These are phyloP conservation scores for Mesoclemmys tuberculata DNA, from an alignment of 2,113 vertebrate genomes.

Conservation along the genomic window DNA sequence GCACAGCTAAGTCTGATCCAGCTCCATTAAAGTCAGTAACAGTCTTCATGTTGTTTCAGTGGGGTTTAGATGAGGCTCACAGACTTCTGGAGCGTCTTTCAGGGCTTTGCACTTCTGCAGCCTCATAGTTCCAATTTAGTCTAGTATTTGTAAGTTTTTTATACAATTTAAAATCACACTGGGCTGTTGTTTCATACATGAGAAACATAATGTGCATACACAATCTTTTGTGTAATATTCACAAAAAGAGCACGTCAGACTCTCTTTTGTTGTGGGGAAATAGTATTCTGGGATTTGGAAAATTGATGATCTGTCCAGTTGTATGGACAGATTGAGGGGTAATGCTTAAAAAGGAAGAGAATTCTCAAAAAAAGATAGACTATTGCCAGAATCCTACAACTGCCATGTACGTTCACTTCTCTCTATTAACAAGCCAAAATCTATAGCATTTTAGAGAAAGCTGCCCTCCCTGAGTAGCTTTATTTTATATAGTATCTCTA, in stretches of 20 bases:
- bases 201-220: not conserved
- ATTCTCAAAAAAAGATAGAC: not conserved
- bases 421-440: not conserved
- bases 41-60: not conserved
- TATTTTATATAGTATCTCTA: not conserved
- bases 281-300: not conserved
- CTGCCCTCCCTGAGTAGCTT: not conserved
- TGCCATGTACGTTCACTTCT: not conserved
- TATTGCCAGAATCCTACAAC: not conserved
- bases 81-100: not conserved
- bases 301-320: not conserved
- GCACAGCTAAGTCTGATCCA: not conserved
- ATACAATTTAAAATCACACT: not conserved
- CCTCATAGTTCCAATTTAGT: not conserved
- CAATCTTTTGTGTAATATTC: not conserved
- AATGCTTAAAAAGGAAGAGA: not conserved
- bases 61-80: not conserved
- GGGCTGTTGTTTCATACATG: not conserved
- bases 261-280: not conserved
- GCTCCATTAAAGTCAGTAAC: not conserved
- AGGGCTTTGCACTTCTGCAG: not conserved
- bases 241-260: too few relatives aligned
- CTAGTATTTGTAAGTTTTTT: not conserved
- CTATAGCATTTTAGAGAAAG: not conserved
- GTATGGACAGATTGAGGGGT: not conserved